phyloP scores from a whole-genome alignment of 2,113 vertebrate species.

The Anseranas semipalmata region DNA sequence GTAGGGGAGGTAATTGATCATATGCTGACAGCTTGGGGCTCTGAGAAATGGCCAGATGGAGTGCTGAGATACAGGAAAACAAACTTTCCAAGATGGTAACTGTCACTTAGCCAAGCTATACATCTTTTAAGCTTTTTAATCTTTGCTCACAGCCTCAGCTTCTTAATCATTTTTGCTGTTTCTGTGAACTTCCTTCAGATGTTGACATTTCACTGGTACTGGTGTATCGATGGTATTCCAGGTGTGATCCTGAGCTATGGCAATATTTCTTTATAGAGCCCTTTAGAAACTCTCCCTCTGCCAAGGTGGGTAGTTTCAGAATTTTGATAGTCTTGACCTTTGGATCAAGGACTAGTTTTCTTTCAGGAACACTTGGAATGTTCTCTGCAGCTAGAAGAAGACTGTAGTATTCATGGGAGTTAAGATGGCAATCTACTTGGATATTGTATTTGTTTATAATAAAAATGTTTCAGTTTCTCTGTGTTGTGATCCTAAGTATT shows the following conservation, averaged over 20 bases:
- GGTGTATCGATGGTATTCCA: neutral
- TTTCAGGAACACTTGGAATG: neutral
- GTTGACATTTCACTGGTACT: neutral
- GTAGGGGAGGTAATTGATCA: constrained; percentile 57
- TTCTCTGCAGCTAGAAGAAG: neutral
- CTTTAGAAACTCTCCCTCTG: neutral
- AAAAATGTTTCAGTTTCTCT: neutral
- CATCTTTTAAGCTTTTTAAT: constrained; percentile 20
- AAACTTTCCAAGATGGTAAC: constrained; percentile 37
- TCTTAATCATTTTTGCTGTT: neutral
- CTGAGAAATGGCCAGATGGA: constrained; percentile 42
- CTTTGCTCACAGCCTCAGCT: neutral
- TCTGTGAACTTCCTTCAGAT: neutral
- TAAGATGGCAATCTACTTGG: neutral
- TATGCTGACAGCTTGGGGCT: constrained; percentile 43
- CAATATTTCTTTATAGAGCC: neutral
- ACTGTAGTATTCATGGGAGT: neutral
- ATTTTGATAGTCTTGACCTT: neutral
- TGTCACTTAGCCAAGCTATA: constrained; percentile 55
- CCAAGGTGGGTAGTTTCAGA: neutral
- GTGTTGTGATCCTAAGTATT: neutral
- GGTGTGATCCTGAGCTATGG: neutral
- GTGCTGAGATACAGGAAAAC: constrained; percentile 45
- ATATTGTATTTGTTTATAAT: neutral
- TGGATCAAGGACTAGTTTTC: neutral